These are phyloP conservation scores for Ploceus nigricollis DNA, from an alignment of 2,113 vertebrate genomes.

Conservation along the genomic window DNA sequence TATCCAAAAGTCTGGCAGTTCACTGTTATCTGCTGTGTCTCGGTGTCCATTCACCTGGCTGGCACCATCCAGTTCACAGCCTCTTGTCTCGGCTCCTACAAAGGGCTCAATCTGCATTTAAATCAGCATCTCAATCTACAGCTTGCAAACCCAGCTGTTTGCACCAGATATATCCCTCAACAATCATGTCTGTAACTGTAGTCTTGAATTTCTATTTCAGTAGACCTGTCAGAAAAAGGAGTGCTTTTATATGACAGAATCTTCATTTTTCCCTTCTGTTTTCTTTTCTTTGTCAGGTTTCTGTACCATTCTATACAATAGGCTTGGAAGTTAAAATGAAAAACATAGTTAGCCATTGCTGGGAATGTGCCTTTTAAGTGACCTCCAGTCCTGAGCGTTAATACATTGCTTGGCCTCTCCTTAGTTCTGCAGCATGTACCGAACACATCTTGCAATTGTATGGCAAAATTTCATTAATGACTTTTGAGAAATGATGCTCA, in stretches of 20 bases:
- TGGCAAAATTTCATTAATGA: background rate
- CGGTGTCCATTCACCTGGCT: background rate
- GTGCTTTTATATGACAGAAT: background rate
- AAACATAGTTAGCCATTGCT: background rate
- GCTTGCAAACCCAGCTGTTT: background rate
- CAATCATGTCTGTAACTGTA: background rate
- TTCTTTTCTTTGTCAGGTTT: background rate
- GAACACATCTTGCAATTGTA: background rate
- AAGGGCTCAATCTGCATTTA: background rate
- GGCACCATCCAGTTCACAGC: background rate
- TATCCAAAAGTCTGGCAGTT: background rate
- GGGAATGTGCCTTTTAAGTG: background rate
- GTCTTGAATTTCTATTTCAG: background rate
- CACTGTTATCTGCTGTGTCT: background rate
- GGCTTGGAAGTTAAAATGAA: background rate
- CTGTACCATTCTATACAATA: background rate
- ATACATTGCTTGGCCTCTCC: background rate
- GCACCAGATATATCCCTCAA: background rate
- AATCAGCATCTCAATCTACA: background rate
- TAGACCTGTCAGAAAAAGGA: background rate
- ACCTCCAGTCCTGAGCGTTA: background rate
- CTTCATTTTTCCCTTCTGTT: background rate
- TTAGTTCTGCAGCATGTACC: background rate
- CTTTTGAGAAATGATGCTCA: background rate
- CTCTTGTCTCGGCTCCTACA: background rate